Evolutionary conservation across 2,888 invertebrate genomes (phyloP).

Genomic region (Coenonympha arcania): DNA sequence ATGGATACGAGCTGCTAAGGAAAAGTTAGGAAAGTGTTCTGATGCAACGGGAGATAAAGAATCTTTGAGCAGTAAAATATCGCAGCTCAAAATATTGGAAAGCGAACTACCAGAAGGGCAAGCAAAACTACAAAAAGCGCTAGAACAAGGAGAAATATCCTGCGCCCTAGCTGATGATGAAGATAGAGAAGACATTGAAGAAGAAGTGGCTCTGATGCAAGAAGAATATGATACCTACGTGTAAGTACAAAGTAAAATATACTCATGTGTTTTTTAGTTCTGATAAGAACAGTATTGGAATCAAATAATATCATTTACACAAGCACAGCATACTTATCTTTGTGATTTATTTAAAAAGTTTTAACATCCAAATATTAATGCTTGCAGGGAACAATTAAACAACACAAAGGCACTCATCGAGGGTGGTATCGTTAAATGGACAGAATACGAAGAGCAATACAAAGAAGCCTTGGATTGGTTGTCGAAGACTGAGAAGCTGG

Average conservation of each 20-base stretch:
- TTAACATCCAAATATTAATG: neutral
- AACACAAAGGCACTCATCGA: conserved; percentile 87
- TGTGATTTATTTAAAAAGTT: too few relatives aligned
- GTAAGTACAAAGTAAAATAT: too few relatives aligned
- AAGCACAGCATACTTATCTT: too few relatives aligned
- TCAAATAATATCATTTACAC: too few relatives aligned
- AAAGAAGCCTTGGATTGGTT: conserved; percentile 92
- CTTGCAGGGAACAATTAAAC: conserved; percentile 80
- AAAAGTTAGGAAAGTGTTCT: conserved; percentile 91
- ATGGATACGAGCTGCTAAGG: conserved; percentile 94
- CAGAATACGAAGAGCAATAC: conserved; percentile 93
- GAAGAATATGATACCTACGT: conserved; percentile 91
- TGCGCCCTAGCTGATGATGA: conserved; percentile 87
- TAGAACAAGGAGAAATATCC: conserved; percentile 90
- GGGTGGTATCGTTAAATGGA: conserved; percentile 93
- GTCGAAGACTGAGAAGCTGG: conserved; percentile 87
- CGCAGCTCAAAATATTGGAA: conserved; percentile 87
- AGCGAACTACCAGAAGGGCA: conserved; percentile 89
- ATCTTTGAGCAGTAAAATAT: conserved; percentile 87
- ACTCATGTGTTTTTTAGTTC: too few relatives aligned
- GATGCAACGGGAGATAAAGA: conserved; percentile 95
- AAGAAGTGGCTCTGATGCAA: conserved; percentile 91
- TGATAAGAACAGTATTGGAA: too few relatives aligned
- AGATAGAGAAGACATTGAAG: conserved; percentile 92
- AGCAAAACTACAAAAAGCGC: conserved; percentile 84